Evolutionary conservation across 2,113 vertebrate genomes (phyloP), one percentile per base, ranked within the genome.

Genomic region (Bolborhynchus lineola): DNA sequence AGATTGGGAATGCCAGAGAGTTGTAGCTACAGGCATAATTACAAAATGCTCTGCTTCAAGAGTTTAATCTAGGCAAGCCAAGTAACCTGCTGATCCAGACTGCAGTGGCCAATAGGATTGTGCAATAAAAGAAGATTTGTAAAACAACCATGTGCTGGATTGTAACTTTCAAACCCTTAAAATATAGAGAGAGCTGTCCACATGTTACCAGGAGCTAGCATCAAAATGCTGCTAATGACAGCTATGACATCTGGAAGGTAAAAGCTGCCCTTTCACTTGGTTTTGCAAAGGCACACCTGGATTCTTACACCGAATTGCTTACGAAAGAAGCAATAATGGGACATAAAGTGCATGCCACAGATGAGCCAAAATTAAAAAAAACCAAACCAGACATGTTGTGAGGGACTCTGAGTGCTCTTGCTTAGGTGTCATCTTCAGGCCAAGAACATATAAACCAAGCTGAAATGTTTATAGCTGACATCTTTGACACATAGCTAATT

Each of bases 21-120:
- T 64, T 78, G 82, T 63, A 92, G 83, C 90, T 63, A 88, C 52
- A 68, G 78, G 78, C 60, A 31, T 87, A 92, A 95, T 95, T 93
- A 85, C 50, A 83, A 91, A 91, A 94, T 47, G 63, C 78, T 94
- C 74, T 94, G 81, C 65, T 92, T 95, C 57, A 71, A 65, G 85
- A 92, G 64, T 94, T 95, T 93, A 82, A 93, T 87, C 74, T 63
- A 67, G 76, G 90, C 80, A 82, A 96, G 67, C 62, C 93, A 95
- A 96, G 91, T 46, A 95, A 95, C 85, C 87, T 88, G 93, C 72
- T 96, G 82, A 94, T 93, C 59, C 86, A 80, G 63, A 23, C 37
- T 65, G 23, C 8, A 44, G 62, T 31, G 42, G 90, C 90, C 88
- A 90, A 16, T 37, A 39, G 31, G 13, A 19, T 0, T 81, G 42